Evolutionary conservation across 2,888 invertebrate genomes (phyloP).

Genomic region (Chrysotoxum bicinctum): DNA sequence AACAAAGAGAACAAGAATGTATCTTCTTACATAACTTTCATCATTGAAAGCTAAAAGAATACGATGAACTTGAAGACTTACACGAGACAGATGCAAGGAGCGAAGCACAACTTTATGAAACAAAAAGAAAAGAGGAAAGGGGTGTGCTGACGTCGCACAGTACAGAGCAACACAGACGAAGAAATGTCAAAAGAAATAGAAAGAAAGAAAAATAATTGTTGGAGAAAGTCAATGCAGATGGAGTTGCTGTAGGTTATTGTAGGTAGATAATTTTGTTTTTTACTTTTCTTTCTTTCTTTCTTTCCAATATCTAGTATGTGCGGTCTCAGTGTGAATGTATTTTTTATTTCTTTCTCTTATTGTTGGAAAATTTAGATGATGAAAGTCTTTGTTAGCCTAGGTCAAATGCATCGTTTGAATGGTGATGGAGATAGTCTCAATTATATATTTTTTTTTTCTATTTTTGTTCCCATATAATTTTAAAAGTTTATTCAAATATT

Average conservation of each 20-base stretch:
- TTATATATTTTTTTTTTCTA: not conserved
- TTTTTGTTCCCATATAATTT: constrained; percentile 8
- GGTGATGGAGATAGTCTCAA: not conserved
- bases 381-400: constrained; percentile 63
- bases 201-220: constrained; percentile 45
- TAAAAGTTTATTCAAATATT: not conserved
- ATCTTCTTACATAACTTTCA: constrained; percentile 67
- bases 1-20: constrained; percentile 62
- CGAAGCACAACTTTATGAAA: constrained; percentile 13
- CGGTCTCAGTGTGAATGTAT: constrained; percentile 5
- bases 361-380: constrained; percentile 50
- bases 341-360: constrained; percentile 27
- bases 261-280: not conserved
- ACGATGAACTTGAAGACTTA: constrained; percentile 56
- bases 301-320: constrained; percentile 23
- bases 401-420: constrained; percentile 32
- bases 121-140: constrained; percentile 75
- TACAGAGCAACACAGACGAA: constrained; percentile 22
- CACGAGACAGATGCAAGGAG: constrained; percentile 2
- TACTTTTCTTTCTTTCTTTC: constrained; percentile 34
- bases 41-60: constrained; percentile 62
- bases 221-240: constrained; percentile 71
- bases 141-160: not conserved
- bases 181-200: constrained; percentile 52
- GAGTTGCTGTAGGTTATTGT: constrained; percentile 68